These are phyloP conservation scores for Hydriomena furcata DNA, from an alignment of 2,888 invertebrate species.

Conservation along the genomic window DNA sequence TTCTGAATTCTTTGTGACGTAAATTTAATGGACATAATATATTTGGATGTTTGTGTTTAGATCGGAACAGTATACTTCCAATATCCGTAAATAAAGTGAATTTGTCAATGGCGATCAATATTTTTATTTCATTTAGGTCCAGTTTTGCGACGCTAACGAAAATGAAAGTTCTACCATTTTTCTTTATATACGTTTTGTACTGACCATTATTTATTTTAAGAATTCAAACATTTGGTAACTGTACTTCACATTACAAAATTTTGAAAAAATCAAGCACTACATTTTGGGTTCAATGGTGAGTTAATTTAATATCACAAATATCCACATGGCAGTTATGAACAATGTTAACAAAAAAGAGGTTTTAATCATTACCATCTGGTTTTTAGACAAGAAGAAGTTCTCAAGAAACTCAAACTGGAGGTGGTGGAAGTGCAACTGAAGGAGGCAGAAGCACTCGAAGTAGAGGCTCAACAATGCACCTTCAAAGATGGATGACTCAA, in stretches of 20 bases:
- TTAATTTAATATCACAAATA: constrained; percentile 38
- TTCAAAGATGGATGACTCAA: constrained; percentile 92
- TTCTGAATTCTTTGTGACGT: constrained; percentile 66
- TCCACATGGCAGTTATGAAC: constrained; percentile 43
- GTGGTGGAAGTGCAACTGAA: constrained; percentile 66
- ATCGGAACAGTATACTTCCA: constrained; percentile 72
- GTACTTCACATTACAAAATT: not conserved
- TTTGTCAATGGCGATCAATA: constrained; percentile 65
- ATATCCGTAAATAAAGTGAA: constrained; percentile 77
- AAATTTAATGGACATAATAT: constrained; percentile 58
- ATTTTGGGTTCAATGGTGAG: constrained; percentile 11
- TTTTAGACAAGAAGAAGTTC: constrained; percentile 74
- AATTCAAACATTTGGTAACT: not conserved
- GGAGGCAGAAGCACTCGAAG: constrained; percentile 79
- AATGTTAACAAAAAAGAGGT: not conserved
- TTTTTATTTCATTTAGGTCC: constrained; percentile 54
- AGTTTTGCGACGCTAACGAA: constrained; percentile 74
- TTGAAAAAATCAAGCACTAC: not conserved
- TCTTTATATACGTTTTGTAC: constrained; percentile 48
- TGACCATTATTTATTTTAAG: constrained; percentile 4
- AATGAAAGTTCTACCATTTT: constrained; percentile 70
- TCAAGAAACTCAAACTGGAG: constrained; percentile 74
- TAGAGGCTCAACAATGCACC: constrained; percentile 88
- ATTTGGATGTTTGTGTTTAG: constrained; percentile 77
- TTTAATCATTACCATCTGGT: not conserved